Evolutionary conservation across 2,888 invertebrate species (phyloP), one percentile per base, ranked within the genome.

Genomic region (Muschampia plurimacula): DNA sequence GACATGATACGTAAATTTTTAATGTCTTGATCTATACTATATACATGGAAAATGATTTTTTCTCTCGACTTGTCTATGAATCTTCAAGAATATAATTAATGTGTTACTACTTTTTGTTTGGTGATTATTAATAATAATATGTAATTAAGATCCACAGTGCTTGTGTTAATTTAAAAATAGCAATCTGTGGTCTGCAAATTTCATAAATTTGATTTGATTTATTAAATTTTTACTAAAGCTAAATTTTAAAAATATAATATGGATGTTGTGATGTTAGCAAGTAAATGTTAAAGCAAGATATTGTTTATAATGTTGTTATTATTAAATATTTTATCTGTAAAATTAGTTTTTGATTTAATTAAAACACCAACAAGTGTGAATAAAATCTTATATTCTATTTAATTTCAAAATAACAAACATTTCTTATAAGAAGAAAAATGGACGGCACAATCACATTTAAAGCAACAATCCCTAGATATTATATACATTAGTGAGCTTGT

Each of bases 361-460:
- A 66, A 62, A 39, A 52, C 8, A 52, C 52, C 5, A 9, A 15
- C 2, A 12, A 32, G n/a, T 36, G n/a, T 36, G 22, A 28, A 28
- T 28, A 57, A 57, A 57, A n/a, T 28, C 28, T 22, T 57, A 28
- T 22, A 8, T 55, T 55, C 12, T 12, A 13, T 46, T 46, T 46
- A 12, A 46, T 46, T 46, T 46, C 3, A 55, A 12, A 55, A 5
- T 2, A 12, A 49, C 13, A 55, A 55, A 55, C 9, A 55, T 55
- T 55, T 22, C 55, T n/a, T 28, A 22, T 59, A 13, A 60, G 12
- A 36, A 13, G 60, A 15, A 62, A 62, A 62, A 62, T 62, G 62
- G 36, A 39, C 62, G 62, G 62, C 80, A 83, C 82, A 80, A 75
- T 76, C 75, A 75, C 74, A 75, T 67, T 64, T 57, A 65, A 70